Evolutionary conservation across 1,140 invertebrate genomes (phyloP).

Genomic region (Grapholita molesta): DNA sequence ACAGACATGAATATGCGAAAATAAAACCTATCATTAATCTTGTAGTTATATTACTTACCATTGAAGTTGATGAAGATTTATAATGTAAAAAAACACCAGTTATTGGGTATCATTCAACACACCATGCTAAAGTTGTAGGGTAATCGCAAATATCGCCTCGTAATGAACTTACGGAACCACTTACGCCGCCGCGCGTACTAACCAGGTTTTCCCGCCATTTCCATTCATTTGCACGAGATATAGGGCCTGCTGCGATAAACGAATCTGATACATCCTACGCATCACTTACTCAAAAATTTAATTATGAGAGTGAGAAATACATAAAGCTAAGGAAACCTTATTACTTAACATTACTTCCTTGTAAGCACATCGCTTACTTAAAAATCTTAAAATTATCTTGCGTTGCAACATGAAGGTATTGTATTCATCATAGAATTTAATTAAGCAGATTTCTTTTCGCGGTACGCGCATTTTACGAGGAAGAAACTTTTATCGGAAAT

Average conservation of each 20-base stretch:
- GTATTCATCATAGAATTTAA: neutral
- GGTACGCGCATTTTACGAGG: neutral
- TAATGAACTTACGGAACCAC: neutral
- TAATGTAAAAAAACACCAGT: no score
- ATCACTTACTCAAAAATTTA: neutral
- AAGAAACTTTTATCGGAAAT: neutral
- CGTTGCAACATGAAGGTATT: no score
- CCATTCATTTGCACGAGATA: neutral
- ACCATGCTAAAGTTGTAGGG: neutral
- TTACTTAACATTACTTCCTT: no score
- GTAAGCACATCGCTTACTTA: no score
- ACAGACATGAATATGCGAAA: no score
- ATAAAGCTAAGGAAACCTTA: no score
- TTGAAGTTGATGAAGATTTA: no score
- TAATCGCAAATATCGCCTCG: neutral
- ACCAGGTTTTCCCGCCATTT: neutral
- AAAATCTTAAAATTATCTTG: no score
- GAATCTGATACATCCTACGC: neutral
- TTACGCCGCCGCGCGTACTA: neutral
- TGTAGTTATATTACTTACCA: no score
- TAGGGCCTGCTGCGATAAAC: neutral
- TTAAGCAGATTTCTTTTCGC: neutral
- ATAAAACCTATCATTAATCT: no score
- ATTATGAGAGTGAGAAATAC: neutral
- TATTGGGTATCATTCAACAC: no score